Evolutionary conservation across 2,888 invertebrate genomes (phyloP), one percentile per base, ranked within the genome.

Genomic region (Polia nebulosa): DNA sequence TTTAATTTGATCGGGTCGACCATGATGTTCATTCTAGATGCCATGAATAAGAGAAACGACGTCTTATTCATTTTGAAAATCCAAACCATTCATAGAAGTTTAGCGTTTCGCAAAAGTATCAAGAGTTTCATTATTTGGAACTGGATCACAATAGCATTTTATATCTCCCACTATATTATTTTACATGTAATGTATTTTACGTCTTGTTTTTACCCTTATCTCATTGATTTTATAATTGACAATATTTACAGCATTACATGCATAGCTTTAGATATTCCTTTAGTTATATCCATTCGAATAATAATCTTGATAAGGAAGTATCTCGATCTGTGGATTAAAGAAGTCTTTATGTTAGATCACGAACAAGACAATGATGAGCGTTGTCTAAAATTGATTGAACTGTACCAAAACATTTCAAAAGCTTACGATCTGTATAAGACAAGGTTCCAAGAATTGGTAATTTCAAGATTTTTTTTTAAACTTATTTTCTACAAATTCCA

Each of bases 41-140:
- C 17, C 3, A 20, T 58, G 0, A 20, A 32, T 29, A 22, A 45
- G 20, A 32, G 59, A 3, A 41, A 49, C 8, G 72, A 72, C 22
- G 39, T 79, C 3, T 25, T 17, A 7, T 53, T 77, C 2, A 64
- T 79, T 32, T 17, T 77, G 6, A 72, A 44, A 11, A 67, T 79
- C 8, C 78, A 79, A 36, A 34, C 47, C 20, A 69, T 79, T 17
- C 49, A 74, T 22, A 66, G 39, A 47, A 58, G 4, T 13, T 27
- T 74, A 7, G 39, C 56, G 11, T 72, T 58, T n/a, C n/a, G n/a
- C n/a, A 51, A 53, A 11, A 29, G 34, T 3, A 56, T 64, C 9
- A 20, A 27, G 0, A 61, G 9, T 49, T 77, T 64, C n/a, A 62
- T 62, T 3, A n/a, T 53, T 25, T 66, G 57, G 52, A 77, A 69